These are phyloP conservation scores for Tricholaema leucomelas DNA, from an alignment of 2,113 vertebrate genomes.

Conservation along the genomic window DNA sequence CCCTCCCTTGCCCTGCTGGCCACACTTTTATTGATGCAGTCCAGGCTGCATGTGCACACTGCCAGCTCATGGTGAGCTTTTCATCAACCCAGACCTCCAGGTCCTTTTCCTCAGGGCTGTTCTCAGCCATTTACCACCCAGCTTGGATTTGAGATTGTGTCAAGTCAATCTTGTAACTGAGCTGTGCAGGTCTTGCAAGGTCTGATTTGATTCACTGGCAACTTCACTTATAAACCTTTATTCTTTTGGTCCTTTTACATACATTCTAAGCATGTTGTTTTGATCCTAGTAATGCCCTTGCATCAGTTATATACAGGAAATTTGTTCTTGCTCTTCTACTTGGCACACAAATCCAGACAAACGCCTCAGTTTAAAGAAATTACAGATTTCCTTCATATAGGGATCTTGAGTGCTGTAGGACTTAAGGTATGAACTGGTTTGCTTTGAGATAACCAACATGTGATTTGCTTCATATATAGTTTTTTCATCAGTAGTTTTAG, in stretches of 20 bases:
- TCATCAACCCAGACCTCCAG: too few species aligned
- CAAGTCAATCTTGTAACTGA: too few species aligned
- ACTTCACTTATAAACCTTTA: neutral
- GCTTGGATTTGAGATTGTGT: too few species aligned
- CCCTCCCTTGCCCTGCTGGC: too few species aligned
- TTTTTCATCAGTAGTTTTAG: neutral
- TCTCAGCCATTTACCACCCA: too few species aligned
- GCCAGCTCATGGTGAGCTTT: too few species aligned
- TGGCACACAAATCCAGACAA: neutral
- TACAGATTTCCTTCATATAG: neutral
- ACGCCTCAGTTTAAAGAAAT: neutral
- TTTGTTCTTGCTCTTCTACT: neutral
- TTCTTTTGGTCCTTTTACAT: neutral
- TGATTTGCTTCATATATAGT: neutral
- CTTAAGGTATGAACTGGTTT: neutral
- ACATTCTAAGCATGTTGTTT: neutral
- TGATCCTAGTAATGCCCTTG: neutral
- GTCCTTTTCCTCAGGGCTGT: too few species aligned
- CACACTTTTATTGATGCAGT: too few species aligned
- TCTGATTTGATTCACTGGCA: neutral
- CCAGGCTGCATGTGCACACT: too few species aligned
- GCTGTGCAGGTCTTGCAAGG: too few species aligned
- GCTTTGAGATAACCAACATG: neutral
- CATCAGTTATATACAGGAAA: neutral
- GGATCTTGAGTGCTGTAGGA: neutral